Conservation (phyloP, 1,140 invertebrate genomes). For the Phenacoccus solenopsis region DNA sequence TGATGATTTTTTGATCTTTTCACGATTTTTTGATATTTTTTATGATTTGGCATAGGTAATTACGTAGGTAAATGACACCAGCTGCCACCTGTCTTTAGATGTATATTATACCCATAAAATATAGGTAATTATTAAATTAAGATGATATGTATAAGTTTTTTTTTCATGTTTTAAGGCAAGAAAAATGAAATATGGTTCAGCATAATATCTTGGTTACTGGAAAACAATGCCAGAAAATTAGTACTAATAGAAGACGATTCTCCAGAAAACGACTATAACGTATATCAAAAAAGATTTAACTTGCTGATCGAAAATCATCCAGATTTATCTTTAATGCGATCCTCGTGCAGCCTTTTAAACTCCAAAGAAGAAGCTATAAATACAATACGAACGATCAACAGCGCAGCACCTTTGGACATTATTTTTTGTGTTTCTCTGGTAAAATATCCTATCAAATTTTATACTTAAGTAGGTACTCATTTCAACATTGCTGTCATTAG, state of each 20-base stretch:
- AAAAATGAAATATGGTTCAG: slow-evolving; percentile 18
- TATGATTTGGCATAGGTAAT: not conserved
- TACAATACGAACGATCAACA: not conserved
- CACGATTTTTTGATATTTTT: not conserved
- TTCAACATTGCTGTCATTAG: too few relatives aligned
- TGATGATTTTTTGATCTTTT: too few relatives aligned
- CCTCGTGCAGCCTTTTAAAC: slow-evolving; percentile 12
- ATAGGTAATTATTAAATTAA: too few relatives aligned
- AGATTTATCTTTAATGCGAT: slow-evolving; percentile 19
- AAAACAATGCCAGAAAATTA: slow-evolving; percentile 18
- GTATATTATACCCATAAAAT: too few relatives aligned
- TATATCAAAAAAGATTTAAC: slow-evolving; percentile 18
- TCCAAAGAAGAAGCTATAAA: not conserved
- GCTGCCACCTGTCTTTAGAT: too few relatives aligned
- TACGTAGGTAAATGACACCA: too few relatives aligned
- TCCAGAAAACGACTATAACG: slow-evolving; percentile 5
- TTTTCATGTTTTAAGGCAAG: not conserved
- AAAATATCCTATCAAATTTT: not conserved
- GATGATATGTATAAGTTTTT: not conserved
- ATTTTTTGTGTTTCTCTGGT: slow-evolving; percentile 21
- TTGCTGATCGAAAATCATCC: slow-evolving; percentile 19
- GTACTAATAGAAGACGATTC: slow-evolving; percentile 17
- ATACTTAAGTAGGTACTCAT: too few relatives aligned
- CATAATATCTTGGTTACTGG: slow-evolving; percentile 17
- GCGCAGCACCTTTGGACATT: not conserved